These are phyloP conservation scores for Hippasteria phrygiana DNA, from an alignment of 53 echinoderm and acorn worm genomes.

Conservation along the genomic window DNA sequence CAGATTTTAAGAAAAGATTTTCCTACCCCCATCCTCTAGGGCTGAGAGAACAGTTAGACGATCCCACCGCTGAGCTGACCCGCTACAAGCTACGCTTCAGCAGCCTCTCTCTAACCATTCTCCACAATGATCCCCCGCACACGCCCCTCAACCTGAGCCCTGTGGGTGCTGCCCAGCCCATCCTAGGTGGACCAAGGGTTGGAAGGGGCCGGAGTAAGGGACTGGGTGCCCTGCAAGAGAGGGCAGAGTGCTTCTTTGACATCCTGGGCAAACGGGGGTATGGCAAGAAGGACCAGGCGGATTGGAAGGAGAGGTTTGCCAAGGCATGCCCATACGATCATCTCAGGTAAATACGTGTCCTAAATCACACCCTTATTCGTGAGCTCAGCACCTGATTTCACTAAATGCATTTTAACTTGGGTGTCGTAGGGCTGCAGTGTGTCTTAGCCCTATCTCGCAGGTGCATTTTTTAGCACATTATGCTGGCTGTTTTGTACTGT, in stretches of 20 bases:
- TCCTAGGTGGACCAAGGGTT: conserved; percentile 6
- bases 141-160: conserved; percentile 35
- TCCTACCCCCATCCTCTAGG: conserved; percentile 1
- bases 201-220: conserved; percentile 27
- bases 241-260: conserved; percentile 78
- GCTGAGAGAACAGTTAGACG: conserved; percentile 66
- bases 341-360: conserved; percentile 93
- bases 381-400: no score
- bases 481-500: no score
- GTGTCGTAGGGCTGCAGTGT: no score
- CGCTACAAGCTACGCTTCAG: conserved; percentile 91
- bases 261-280: conserved; percentile 81
- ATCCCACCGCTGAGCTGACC: conserved; percentile 82
- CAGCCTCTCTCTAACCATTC: conserved; percentile 88
- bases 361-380: no score
- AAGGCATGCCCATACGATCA: conserved; percentile 94
- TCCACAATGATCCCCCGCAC: conserved; percentile 87
- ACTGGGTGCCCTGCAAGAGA: conserved; percentile 71
- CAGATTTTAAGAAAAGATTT: neutral
- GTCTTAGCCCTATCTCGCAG: no score
- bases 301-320: conserved; percentile 84
- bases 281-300: conserved; percentile 78
- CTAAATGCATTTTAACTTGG: no score
- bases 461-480: no score
- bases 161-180: neutral